Evolutionary conservation across 2,797 vertebrate genomes (phyloP).

Genomic region (Delichon dasypus): DNA sequence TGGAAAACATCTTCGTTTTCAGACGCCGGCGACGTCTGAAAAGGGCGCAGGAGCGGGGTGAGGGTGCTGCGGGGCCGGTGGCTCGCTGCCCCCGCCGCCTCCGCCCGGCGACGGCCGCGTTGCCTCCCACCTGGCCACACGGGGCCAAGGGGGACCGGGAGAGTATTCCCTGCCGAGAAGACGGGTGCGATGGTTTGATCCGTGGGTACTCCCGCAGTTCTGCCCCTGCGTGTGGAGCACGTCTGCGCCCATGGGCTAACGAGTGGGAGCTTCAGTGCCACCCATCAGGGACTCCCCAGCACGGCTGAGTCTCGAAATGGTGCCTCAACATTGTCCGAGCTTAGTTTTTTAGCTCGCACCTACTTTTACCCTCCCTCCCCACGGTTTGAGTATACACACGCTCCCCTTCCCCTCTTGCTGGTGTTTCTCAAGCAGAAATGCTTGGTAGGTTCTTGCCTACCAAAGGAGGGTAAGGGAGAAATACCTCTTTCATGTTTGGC

Average conservation of each 20-base stretch:
- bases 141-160: fast-evolving
- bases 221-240: fast-evolving
- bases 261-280: not conserved
- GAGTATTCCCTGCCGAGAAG: not conserved
- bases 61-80: fast-evolving
- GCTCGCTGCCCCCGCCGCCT: not conserved
- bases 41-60: fast-evolving
- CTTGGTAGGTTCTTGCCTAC: not conserved
- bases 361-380: not conserved
- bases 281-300: not conserved
- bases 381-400: fast-evolving
- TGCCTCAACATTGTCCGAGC: not conserved
- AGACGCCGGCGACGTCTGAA: not conserved
- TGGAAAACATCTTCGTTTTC: fast-evolving
- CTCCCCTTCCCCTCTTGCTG: not conserved
- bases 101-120: fast-evolving
- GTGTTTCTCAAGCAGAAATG: not conserved
- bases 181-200: not conserved
- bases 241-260: fast-evolving
- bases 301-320: not conserved
- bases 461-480: not conserved
- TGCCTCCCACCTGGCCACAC: not conserved
- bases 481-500: not conserved
- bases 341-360: not conserved
- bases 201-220: not conserved